Percentiles rank a stretch among this genome's conserved stretches.
These are phyloP conservation scores for Manacus vitellinus DNA, from an alignment of 2,113 vertebrate species.

Conservation along the genomic window DNA sequence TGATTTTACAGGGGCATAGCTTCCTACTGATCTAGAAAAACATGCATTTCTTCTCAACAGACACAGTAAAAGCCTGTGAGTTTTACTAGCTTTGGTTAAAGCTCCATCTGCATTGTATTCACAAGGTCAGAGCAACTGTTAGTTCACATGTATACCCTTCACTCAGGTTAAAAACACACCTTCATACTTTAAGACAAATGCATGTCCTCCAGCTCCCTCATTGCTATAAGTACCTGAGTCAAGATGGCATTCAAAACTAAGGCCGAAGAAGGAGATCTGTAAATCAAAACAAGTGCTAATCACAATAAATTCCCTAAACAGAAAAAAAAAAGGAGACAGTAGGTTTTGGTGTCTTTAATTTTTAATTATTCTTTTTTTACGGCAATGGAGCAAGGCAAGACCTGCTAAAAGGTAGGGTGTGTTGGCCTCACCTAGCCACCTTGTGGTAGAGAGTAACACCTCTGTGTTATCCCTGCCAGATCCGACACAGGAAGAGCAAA, in stretches of 20 bases:
- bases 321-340: not conserved
- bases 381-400: not conserved
- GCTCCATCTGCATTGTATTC: not conserved
- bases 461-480: not conserved
- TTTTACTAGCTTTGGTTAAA: not conserved
- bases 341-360: not conserved
- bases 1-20: not conserved
- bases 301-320: not conserved
- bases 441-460: not conserved
- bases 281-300: not conserved
- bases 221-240: not conserved
- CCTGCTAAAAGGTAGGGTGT: not conserved
- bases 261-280: not conserved
- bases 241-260: not conserved
- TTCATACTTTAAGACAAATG: not conserved
- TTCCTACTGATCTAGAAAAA: not conserved
- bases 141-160: not conserved
- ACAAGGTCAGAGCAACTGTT: not conserved
- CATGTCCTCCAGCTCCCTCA: not conserved
- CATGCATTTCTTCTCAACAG: not conserved
- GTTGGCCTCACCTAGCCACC: constrained; percentile 13
- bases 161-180: not conserved
- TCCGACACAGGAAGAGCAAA: not conserved
- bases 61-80: not conserved
- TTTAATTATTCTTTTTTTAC: not conserved